Base-by-base conservation (phyloP, 2,797 vertebrate species). In the Malurus splendens region DNA sequence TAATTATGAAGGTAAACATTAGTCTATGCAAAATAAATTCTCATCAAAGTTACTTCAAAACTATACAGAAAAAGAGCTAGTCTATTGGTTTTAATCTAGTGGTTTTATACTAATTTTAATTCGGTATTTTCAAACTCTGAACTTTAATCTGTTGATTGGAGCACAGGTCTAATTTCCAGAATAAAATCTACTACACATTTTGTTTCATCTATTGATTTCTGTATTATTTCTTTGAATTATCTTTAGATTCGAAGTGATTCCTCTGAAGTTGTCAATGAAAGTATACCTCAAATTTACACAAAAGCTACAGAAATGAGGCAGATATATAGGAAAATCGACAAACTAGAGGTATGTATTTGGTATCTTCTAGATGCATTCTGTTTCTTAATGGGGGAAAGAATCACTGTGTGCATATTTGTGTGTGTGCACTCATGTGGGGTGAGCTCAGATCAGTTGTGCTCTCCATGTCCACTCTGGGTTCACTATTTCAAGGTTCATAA, bases 321-420 rank as follows among this genome's bases (percentile, higher is more conserved):
- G 50, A 98, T 99, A 45, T 99, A 99, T 95, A 94, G 97, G 94
- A 97, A 97, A 95, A 98, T 99, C 85, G 99, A 99, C 96, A 98
- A 98, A 52, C 96, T 99, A 56, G 99, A 99, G 97, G 99, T 98
- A 96, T 77, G 96, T 92, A 47, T 79, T 82, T 86, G 32, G 5
- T 79, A 19, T 44, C 20, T 52, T 39, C n/a, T 42, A 8, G 10
- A 8, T 51, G 11, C 10, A 5, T 62, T 60, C 36, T 3, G 1
- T 51, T 87, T 74, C 18, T 62, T 15, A 22, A 5, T 0, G 0
- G 17, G 15, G 3, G 18, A 10, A 18, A 27, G 33, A 23, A 47
- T 36, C 20, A 14, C 0, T 10, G 5, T 36, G 5, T 6, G 13
- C 59, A 0, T 38, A 15, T 44, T 25, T 45, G 2, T 5, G 3